These are phyloP conservation scores for Silurus glanis DNA, from an alignment of 2,113 vertebrate species.

Conservation along the genomic window DNA sequence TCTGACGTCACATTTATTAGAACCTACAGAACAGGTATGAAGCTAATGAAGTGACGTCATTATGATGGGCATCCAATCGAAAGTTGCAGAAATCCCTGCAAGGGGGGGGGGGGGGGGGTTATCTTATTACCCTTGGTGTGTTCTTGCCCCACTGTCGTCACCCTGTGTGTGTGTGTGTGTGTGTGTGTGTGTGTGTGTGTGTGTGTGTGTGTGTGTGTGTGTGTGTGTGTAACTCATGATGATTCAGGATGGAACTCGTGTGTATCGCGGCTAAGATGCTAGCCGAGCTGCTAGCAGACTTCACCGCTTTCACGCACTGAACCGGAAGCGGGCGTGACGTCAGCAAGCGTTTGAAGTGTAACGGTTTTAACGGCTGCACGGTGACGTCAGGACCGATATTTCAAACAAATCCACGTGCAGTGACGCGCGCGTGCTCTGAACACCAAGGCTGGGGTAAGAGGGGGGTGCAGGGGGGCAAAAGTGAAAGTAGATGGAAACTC, in stretches of 20 bases:
- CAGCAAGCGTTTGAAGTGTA: not conserved
- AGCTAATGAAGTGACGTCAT: not conserved
- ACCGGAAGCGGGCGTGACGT: not conserved
- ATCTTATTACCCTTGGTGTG: no score
- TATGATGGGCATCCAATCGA: not conserved
- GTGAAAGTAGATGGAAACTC: not conserved
- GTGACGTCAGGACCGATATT: not conserved
- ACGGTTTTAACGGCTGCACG: not conserved
- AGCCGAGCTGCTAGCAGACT: not conserved
- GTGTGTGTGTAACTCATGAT: no score
- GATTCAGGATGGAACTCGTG: no score
- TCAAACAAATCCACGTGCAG: not conserved
- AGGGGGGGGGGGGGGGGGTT: no score
- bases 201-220: no score
- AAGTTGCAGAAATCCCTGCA: no score
- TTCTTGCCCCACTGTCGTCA: no score
- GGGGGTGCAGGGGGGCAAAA: not conserved
- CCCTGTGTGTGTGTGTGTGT: no score
- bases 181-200: no score
- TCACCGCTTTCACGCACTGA: rapidly evolving
- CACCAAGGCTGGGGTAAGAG: no score
- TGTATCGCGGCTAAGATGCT: not conserved
- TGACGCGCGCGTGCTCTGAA: not conserved
- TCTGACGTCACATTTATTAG: not conserved
- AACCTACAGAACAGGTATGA: not conserved